phyloP scores from a whole-genome alignment of 2,888 invertebrate species.

The Nephrotoma flavescens region DNA sequence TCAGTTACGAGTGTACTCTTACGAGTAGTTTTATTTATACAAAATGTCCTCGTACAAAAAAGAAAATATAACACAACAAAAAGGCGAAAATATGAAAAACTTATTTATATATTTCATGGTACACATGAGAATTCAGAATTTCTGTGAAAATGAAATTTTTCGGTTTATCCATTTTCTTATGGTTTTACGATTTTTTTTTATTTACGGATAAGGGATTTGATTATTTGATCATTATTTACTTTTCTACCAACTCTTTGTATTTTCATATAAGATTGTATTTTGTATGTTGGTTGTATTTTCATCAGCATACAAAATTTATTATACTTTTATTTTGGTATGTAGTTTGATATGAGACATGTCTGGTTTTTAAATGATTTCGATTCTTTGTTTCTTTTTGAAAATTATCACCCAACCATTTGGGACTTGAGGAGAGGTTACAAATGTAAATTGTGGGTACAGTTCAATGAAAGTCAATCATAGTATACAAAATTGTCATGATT shows the following conservation, averaged over 20 bases:
- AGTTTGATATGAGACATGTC: neutral
- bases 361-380: neutral
- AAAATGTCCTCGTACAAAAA: no score
- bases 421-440: constrained; percentile 10
- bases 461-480: neutral
- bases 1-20: no score
- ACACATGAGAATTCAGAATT: neutral
- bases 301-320: neutral
- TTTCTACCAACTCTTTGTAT: neutral
- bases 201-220: neutral
- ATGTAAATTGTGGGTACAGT: neutral
- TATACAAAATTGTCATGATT: neutral
- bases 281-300: neutral
- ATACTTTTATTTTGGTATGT: neutral
- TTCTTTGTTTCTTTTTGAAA: neutral
- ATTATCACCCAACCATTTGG: neutral
- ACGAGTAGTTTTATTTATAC: no score
- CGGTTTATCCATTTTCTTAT: neutral
- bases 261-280: no score
- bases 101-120: neutral
- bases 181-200: neutral
- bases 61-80: neutral
- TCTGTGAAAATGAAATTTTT: neutral
- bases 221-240: neutral
- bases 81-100: neutral